Conservation (phyloP, 1,140 invertebrate genomes). For the Drosophila gunungcola region DNA sequence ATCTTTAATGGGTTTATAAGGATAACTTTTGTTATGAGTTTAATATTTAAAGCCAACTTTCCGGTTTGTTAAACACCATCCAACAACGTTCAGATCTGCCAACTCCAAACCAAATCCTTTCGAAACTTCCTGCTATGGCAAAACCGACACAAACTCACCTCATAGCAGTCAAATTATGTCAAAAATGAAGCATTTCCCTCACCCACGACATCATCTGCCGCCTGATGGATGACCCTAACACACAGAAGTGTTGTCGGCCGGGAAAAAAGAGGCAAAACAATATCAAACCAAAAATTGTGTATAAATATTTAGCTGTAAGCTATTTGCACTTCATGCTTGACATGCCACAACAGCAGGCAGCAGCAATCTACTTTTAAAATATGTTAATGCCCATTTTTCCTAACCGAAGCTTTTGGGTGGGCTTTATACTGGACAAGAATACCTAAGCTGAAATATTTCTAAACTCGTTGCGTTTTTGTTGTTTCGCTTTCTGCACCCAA, state of each 20-base stretch:
- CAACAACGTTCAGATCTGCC: background rate
- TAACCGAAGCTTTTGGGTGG: conserved; percentile 43
- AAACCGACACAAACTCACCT: conserved; percentile 1
- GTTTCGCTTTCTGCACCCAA: conserved; percentile 47
- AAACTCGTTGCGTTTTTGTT: conserved; percentile 39
- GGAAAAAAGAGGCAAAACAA: conserved; percentile 41
- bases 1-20: too few species aligned
- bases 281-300: conserved; percentile 55
- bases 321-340: conserved; percentile 81
- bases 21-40: background rate
- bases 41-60: background rate
- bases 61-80: background rate
- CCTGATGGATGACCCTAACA: conserved; percentile 20
- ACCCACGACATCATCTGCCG: background rate
- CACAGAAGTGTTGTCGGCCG: conserved; percentile 16
- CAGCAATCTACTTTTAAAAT: conserved; percentile 72
- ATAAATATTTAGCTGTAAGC: conserved; percentile 77
- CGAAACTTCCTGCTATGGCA: background rate
- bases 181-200: conserved; percentile 34
- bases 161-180: conserved; percentile 39
- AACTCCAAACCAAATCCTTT: background rate
- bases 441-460: conserved; percentile 59
- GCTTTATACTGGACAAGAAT: conserved; percentile 47
- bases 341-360: conserved; percentile 50
- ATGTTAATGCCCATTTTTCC: conserved; percentile 73